Base-by-base conservation (phyloP, 37 sponge, comb jelly and placozoan species). In the Trichoplax adhaerens region DNA sequence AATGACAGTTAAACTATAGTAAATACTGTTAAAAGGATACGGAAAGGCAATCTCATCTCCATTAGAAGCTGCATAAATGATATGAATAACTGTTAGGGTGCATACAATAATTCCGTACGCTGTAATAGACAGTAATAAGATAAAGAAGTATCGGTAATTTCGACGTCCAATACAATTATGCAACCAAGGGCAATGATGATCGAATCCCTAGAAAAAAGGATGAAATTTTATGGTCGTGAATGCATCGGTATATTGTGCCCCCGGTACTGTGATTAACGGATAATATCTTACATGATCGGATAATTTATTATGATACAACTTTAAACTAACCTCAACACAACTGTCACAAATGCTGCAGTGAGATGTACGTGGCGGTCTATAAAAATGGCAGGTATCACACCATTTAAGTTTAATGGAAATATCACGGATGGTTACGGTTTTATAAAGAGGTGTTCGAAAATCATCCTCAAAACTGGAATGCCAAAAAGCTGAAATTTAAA, bases 141-240 rank as follows among this genome's bases (percentile, higher is more conserved):
- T 77, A 78, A 98, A 92, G 80, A 98, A 98, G 81, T 82, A 90
- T 64, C 86, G 86, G 81, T 98, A 98, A 79, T 98, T 98, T 53
- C 99, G 70, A 57, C 77, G 79, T 10, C 99, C 99, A 59, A 98
- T 76, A 68, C 99, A 98, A 84, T 98, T 98, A 82, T 98, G 86
- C 56, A 98, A 87, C 99, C 99, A 98, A 2, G 99, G 99, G 70
- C 99, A 98, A 68, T 98, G 99, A 58, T 98, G 99, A 78, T 98
- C 99, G 79, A 98, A 98, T 1, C 83, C 77, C 95, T 94, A 78
- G 10, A 60, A 60, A 60, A 10, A 60, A 60, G 62, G 10, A 12
- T 60, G 62, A 12, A 12, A 60, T 12, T 12, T 60, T 12, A 60
- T 10, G 12, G 10, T 10, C 12, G 62, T 60, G 62, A 60, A 60